These are phyloP conservation scores for Pyxicephalus adspersus DNA, from an alignment of 2,113 vertebrate genomes.

Conservation along the genomic window DNA sequence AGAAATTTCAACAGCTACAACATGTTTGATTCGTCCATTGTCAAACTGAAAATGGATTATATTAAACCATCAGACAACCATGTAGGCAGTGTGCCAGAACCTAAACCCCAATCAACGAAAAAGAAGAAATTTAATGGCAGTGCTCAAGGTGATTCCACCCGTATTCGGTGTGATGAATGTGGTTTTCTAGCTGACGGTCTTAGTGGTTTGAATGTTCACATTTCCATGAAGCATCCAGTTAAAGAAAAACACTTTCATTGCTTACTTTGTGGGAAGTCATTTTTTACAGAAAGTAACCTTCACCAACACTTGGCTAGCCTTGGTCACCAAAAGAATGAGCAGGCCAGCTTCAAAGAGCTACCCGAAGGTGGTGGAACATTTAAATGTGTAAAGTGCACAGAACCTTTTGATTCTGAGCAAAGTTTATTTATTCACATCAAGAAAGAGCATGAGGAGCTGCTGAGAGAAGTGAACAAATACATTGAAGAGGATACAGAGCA, in stretches of 20 bases:
- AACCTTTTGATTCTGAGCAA: constrained; percentile 91
- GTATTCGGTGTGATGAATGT: constrained; percentile 94
- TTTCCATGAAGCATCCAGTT: constrained; percentile 96
- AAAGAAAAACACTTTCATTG: constrained; percentile 97
- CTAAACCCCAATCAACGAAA: constrained; percentile 66
- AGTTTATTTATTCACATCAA: constrained; percentile 95
- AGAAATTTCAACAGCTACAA: neutral
- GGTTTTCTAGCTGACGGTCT: constrained; percentile 95
- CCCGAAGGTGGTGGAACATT: constrained; percentile 92
- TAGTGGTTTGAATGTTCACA: constrained; percentile 95
- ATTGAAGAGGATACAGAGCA: constrained; percentile 96
- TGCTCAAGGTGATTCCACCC: constrained; percentile 66
- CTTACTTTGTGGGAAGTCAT: constrained; percentile 94
- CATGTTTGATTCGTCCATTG: constrained; percentile 88
- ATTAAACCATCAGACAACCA: constrained; percentile 54
- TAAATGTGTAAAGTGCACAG: constrained; percentile 93
- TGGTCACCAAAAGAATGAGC: constrained; percentile 89
- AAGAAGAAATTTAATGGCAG: constrained; percentile 71
- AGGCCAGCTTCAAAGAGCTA: constrained; percentile 90
- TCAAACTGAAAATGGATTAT: constrained; percentile 76
- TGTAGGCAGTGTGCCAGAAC: constrained; percentile 51
- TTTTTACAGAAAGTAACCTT: constrained; percentile 95
- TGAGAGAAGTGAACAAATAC: constrained; percentile 95
- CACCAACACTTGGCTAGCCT: constrained; percentile 95
- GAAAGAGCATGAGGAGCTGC: constrained; percentile 94